phyloP scores from a whole-genome alignment of 2,113 vertebrate genomes.

The Gallinago paraguaiae region DNA sequence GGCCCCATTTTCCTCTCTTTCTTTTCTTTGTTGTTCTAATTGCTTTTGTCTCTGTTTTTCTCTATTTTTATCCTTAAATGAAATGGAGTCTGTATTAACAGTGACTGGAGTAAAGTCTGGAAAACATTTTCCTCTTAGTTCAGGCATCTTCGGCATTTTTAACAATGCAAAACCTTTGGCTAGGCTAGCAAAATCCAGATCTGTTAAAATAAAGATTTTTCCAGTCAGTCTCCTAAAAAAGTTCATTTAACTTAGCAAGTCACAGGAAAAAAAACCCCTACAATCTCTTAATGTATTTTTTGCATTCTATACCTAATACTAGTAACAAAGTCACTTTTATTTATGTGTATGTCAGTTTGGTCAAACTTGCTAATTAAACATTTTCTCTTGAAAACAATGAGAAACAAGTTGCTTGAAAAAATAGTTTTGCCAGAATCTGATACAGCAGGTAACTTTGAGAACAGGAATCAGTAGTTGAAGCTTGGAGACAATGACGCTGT shows the following conservation, averaged over 20 bases:
- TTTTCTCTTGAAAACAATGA: not conserved
- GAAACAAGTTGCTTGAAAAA: not conserved
- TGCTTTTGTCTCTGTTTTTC: conserved; percentile 89
- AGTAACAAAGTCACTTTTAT: not conserved
- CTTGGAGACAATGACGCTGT: not conserved
- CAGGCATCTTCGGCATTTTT: conserved; percentile 93
- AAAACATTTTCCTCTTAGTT: conserved; percentile 85
- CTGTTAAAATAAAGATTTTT: conserved; percentile 67
- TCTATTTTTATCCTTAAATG: conserved; percentile 91
- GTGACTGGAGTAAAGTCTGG: conserved; percentile 79
- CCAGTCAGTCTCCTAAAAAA: not conserved
- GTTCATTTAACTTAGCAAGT: not conserved
- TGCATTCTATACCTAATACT: not conserved
- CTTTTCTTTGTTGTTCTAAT: conserved; percentile 77
- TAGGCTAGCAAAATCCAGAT: conserved; percentile 87
- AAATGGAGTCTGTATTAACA: conserved; percentile 87
- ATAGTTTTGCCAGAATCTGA: not conserved
- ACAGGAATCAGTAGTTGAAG: not conserved
- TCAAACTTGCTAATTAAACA: not conserved
- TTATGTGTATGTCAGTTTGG: not conserved
- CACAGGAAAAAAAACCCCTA: not conserved
- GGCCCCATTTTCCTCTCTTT: conserved; percentile 34
- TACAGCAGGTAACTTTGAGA: not conserved
- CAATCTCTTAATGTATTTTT: not conserved
- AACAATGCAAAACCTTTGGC: conserved; percentile 91